These are phyloP conservation scores for Notamacropus eugenii DNA, from an alignment of 2,797 vertebrate genomes.

Conservation along the genomic window DNA sequence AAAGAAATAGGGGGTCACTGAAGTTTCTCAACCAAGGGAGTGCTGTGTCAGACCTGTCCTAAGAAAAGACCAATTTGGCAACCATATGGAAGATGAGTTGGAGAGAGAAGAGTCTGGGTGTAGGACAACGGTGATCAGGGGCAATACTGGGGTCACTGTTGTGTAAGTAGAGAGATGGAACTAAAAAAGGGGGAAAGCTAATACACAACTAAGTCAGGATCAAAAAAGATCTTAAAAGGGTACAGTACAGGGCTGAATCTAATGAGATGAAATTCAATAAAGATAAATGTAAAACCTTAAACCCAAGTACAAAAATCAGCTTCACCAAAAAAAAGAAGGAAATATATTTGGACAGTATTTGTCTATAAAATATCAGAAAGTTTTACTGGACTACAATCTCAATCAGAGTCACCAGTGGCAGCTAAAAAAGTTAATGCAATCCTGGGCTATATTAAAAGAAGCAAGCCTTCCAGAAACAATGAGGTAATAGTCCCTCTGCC, in stretches of 20 bases:
- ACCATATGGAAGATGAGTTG: background rate
- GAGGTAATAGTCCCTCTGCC: background rate
- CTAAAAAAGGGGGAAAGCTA: background rate
- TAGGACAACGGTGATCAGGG: background rate
- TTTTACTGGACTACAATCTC: background rate
- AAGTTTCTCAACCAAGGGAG: background rate
- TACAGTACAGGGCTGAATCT: background rate
- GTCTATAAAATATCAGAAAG: background rate
- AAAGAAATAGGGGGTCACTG: background rate
- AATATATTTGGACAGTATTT: background rate
- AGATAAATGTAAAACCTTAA: background rate
- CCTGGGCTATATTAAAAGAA: background rate
- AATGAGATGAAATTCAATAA: background rate
- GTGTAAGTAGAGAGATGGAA: background rate
- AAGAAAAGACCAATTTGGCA: background rate
- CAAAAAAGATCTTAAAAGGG: background rate
- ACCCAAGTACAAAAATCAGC: background rate
- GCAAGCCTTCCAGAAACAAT: background rate
- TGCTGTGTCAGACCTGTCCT: no score
- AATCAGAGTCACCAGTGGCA: background rate
- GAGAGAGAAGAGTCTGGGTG: background rate
- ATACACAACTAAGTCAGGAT: background rate
- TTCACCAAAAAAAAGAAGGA: background rate
- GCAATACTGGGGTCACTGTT: background rate
- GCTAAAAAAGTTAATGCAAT: background rate